Conservation (phyloP, 2,797 vertebrate species). For the Podarcis lilfordi region DNA sequence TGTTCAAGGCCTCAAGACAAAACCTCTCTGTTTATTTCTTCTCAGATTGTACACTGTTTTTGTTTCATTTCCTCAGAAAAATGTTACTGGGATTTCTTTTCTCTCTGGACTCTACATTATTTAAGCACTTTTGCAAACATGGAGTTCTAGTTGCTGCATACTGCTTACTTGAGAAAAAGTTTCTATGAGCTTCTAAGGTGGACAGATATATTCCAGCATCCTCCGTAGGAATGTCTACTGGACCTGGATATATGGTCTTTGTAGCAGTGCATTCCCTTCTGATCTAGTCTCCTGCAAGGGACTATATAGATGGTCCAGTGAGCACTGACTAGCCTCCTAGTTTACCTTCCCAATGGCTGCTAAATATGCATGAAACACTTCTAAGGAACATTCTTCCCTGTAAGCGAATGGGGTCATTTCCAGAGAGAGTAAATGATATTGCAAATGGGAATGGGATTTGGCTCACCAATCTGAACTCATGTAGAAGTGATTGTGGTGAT, state of each 20-base stretch:
- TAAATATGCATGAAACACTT: not conserved
- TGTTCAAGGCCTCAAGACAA: no score
- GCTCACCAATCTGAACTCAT: slow-evolving; percentile 24
- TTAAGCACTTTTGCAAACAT: no score
- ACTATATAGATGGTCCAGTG: not conserved
- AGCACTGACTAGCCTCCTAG: not conserved
- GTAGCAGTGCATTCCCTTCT: slow-evolving; percentile 41
- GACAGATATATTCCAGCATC: not conserved
- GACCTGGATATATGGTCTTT: slow-evolving; percentile 60
- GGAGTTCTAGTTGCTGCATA: not conserved
- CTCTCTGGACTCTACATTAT: no score
- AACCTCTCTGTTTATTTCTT: no score
- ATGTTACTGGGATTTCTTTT: no score
- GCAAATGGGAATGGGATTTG: slow-evolving; percentile 10
- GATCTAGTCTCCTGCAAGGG: not conserved
- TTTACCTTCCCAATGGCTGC: not conserved
- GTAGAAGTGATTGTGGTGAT: slow-evolving; percentile 3
- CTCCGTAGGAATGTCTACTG: not conserved
- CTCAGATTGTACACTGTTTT: no score
- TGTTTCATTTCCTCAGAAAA: no score
- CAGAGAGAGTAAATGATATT: not conserved
- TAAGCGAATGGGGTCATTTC: slow-evolving; percentile 25
- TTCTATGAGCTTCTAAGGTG: not conserved
- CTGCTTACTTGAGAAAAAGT: not conserved
- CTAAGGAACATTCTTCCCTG: slow-evolving; percentile 24